Evolutionary conservation across 2,797 vertebrate genomes (phyloP).

Genomic region (Morelia viridis): DNA sequence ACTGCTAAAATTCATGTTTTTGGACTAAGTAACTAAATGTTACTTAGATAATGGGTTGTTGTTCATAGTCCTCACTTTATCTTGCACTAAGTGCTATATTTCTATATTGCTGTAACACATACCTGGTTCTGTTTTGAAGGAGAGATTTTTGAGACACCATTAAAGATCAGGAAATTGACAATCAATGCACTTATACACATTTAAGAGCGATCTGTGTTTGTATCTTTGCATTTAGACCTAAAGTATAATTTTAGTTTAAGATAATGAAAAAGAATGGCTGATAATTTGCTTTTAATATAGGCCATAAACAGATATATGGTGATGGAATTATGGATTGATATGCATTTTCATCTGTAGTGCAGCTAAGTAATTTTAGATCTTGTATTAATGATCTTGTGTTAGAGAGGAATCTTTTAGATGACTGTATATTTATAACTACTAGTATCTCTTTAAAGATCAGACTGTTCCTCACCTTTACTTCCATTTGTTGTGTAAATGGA

Average conservation of each 20-base stretch:
- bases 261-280: background rate
- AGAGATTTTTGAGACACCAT: background rate
- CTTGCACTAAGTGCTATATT: background rate
- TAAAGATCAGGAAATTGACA: background rate
- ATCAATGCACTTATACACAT: background rate
- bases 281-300: background rate
- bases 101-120: background rate
- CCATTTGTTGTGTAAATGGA: background rate
- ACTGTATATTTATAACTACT: background rate
- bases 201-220: background rate
- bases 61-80: background rate
- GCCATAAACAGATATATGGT: background rate
- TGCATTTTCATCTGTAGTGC: background rate
- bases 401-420: background rate
- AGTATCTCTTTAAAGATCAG: background rate
- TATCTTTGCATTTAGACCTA: background rate
- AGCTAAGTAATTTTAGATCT: background rate
- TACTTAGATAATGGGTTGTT: background rate
- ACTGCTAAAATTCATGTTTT: background rate
- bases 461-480: background rate
- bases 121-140: background rate
- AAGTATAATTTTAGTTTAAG: background rate
- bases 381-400: background rate
- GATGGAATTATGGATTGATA: background rate
- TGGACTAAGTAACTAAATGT: background rate